These are phyloP conservation scores for Drosophila lacicola DNA, from an alignment of 2,888 invertebrate species.

Conservation along the genomic window DNA sequence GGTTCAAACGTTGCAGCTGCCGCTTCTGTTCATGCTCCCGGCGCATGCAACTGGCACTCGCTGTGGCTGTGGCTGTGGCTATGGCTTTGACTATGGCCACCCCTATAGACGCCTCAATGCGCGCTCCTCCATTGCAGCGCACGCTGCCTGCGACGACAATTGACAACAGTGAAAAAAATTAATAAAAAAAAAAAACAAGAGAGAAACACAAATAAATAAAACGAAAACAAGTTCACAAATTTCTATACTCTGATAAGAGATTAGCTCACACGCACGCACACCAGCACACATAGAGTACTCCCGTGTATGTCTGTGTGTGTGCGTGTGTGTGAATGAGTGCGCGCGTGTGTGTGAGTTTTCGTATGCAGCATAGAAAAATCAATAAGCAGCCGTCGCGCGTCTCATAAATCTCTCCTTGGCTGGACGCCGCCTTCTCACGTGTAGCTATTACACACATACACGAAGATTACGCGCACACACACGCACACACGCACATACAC, in stretches of 20 bases:
- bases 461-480: constrained; percentile 16
- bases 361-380: constrained; percentile 59
- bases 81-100: constrained; percentile 6
- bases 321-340: constrained; percentile 8
- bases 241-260: constrained; percentile 69
- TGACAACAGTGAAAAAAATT: constrained; percentile 9
- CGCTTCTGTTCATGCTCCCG: constrained; percentile 58
- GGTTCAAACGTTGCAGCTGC: constrained; percentile 28
- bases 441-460: constrained; percentile 31
- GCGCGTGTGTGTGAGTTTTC: constrained; percentile 13
- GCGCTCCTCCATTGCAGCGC: constrained; percentile 61
- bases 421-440: constrained; percentile 41
- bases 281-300: not conserved
- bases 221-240: constrained; percentile 56
- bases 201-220: constrained; percentile 19
- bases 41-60: constrained; percentile 50
- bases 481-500: constrained; percentile 9
- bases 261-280: constrained; percentile 50
- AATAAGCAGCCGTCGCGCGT: constrained; percentile 43
- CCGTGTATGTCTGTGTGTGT: not conserved
- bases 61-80: constrained; percentile 2
- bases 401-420: constrained; percentile 20
- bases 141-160: constrained; percentile 32
- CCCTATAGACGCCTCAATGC: constrained; percentile 45
- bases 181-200: constrained; percentile 16